These are phyloP conservation scores for Staurois parvus DNA, from an alignment of 2,797 vertebrate genomes.

Conservation along the genomic window DNA sequence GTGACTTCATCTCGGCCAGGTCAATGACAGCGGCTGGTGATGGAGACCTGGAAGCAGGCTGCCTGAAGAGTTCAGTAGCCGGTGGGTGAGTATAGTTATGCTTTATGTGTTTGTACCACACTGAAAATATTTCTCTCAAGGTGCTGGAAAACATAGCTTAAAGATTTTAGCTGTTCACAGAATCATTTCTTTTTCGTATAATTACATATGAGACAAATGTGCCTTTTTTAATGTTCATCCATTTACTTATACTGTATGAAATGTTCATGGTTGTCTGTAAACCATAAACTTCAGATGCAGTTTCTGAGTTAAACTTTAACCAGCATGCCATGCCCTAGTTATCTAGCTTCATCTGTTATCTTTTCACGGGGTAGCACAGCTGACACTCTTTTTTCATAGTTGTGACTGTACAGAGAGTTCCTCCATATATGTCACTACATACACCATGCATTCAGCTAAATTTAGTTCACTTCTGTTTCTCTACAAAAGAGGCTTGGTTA, in stretches of 20 bases:
- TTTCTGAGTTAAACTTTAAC: slow-evolving; percentile 19
- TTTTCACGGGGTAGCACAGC: background rate
- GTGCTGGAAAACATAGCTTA: too few species aligned
- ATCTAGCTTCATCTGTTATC: background rate
- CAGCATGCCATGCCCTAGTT: background rate
- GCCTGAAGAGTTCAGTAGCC: too few species aligned
- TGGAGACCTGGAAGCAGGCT: too few species aligned
- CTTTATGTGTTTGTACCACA: too few species aligned
- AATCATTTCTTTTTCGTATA: too few species aligned
- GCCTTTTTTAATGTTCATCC: background rate
- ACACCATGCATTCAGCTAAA: background rate
- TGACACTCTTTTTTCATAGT: background rate
- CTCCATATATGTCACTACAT: background rate
- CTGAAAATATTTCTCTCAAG: too few species aligned
- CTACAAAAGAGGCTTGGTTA: background rate
- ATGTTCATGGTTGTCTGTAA: background rate
- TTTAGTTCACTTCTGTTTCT: background rate
- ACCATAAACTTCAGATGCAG: background rate
- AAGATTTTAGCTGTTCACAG: too few species aligned
- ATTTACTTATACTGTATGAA: background rate
- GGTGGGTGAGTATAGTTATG: too few species aligned
- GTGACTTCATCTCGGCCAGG: too few species aligned
- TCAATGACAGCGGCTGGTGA: too few species aligned
- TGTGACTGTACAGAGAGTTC: background rate
- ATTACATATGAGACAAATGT: background rate